A percentile compares a stretch with the other conserved stretches of the same genome.
Evolutionary conservation across 2,888 invertebrate genomes (phyloP).

Genomic region (Agrochola circellaris): DNA sequence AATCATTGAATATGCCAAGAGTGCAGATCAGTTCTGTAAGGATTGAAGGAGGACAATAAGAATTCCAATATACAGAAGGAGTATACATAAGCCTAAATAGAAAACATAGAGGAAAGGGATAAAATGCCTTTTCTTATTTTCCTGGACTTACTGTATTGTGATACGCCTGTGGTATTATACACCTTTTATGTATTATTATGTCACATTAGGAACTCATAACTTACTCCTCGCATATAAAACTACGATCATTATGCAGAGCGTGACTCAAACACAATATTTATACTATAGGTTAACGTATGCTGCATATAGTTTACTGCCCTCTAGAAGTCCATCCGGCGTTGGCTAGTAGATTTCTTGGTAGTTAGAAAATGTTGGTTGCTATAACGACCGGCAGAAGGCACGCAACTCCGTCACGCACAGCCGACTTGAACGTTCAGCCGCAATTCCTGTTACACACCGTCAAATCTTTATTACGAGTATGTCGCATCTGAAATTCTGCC

Average conservation of each 20-base stretch:
- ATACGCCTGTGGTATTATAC: slow-evolving; percentile 22
- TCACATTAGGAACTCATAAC: slow-evolving; percentile 31
- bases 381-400: slow-evolving; percentile 76
- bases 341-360: slow-evolving; percentile 58
- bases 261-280: slow-evolving; percentile 37
- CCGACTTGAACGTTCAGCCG: slow-evolving; percentile 61
- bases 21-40: background rate
- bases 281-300: slow-evolving; percentile 38
- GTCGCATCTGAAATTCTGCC: slow-evolving; percentile 40
- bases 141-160: slow-evolving; percentile 1
- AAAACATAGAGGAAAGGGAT: slow-evolving; percentile 4
- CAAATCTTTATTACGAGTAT: slow-evolving; percentile 60
- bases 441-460: slow-evolving; percentile 69
- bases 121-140: background rate
- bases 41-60: background rate
- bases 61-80: slow-evolving; percentile 1
- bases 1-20: slow-evolving; percentile 18
- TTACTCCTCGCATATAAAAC: slow-evolving; percentile 29
- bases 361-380: slow-evolving; percentile 78
- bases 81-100: background rate
- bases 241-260: slow-evolving; percentile 30
- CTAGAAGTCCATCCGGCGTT: slow-evolving; percentile 66
- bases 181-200: slow-evolving; percentile 39
- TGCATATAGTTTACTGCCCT: slow-evolving; percentile 62
- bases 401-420: slow-evolving; percentile 80